Conservation (phyloP, 2,113 vertebrate genomes). For the Zapus hudsonius region DNA sequence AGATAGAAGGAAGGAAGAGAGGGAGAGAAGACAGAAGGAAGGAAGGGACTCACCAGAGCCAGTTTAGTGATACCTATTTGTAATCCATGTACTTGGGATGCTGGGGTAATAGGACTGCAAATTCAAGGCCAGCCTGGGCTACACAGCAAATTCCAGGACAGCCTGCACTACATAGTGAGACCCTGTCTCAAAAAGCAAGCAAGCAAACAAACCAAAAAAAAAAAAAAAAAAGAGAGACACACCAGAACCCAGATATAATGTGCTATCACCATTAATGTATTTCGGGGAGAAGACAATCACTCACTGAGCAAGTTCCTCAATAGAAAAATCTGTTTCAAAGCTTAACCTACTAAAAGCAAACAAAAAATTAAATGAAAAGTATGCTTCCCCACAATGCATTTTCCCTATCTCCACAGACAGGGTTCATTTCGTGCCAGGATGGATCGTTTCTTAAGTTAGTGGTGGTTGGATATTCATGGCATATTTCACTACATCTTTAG, state of each 20-base stretch:
- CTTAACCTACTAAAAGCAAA: constrained; percentile 5
- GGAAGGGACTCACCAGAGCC: neutral
- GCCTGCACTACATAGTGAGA: neutral
- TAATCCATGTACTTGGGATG: neutral
- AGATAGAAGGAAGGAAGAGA: too few relatives aligned
- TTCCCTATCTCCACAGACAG: neutral
- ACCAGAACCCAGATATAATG: neutral
- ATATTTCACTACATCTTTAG: neutral
- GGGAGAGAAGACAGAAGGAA: neutral
- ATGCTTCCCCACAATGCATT: neutral
- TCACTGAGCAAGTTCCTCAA: neutral
- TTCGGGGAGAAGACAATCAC: neutral
- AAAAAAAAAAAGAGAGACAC: neutral
- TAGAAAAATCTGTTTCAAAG: neutral
- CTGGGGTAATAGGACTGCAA: neutral
- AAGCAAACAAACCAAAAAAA: neutral
- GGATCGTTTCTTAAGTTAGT: neutral
- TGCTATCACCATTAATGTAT: neutral
- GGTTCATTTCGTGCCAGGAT: neutral
- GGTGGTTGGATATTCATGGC: neutral
- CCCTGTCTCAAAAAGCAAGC: neutral
- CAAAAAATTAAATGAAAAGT: neutral
- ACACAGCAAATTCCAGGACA: neutral
- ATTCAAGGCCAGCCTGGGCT: neutral
- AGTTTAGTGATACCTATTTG: neutral